phyloP scores from a whole-genome alignment of 2,888 invertebrate species.

The Drosophila parthenogenetica region DNA sequence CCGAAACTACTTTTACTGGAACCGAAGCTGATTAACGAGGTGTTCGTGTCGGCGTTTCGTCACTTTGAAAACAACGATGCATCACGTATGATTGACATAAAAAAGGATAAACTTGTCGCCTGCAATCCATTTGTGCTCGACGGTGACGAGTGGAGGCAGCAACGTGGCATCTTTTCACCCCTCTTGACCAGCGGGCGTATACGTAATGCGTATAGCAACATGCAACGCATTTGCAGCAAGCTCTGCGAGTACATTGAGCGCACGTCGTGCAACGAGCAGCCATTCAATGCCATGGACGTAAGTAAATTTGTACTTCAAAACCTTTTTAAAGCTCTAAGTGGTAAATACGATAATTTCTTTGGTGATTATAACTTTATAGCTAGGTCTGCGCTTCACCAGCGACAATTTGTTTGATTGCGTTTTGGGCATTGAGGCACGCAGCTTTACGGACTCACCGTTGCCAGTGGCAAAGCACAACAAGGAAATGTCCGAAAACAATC shows the following conservation, averaged over 20 bases:
- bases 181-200: slow-evolving; percentile 86
- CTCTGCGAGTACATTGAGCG: slow-evolving; percentile 84
- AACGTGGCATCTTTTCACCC: slow-evolving; percentile 85
- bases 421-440: slow-evolving; percentile 85
- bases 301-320: slow-evolving; percentile 9
- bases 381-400: slow-evolving; percentile 83
- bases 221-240: slow-evolving; percentile 84
- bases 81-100: slow-evolving; percentile 77
- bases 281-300: slow-evolving; percentile 85
- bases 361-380: slow-evolving; percentile 63
- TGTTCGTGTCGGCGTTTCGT: slow-evolving; percentile 85
- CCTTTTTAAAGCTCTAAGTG: not conserved
- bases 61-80: slow-evolving; percentile 83
- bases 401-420: slow-evolving; percentile 85
- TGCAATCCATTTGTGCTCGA: slow-evolving; percentile 86
- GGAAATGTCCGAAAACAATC: slow-evolving; percentile 80
- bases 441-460: slow-evolving; percentile 77
- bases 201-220: slow-evolving; percentile 85
- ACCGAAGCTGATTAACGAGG: slow-evolving; percentile 83
- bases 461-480: slow-evolving; percentile 82
- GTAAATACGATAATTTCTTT: too few species aligned
- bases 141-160: slow-evolving; percentile 86
- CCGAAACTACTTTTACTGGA: slow-evolving; percentile 84
- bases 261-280: slow-evolving; percentile 54
- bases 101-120: slow-evolving; percentile 85